Evolutionary conservation across 2,888 invertebrate species (phyloP), one percentile per base, ranked within the genome.

Genomic region (Drosophila paramelanica): DNA sequence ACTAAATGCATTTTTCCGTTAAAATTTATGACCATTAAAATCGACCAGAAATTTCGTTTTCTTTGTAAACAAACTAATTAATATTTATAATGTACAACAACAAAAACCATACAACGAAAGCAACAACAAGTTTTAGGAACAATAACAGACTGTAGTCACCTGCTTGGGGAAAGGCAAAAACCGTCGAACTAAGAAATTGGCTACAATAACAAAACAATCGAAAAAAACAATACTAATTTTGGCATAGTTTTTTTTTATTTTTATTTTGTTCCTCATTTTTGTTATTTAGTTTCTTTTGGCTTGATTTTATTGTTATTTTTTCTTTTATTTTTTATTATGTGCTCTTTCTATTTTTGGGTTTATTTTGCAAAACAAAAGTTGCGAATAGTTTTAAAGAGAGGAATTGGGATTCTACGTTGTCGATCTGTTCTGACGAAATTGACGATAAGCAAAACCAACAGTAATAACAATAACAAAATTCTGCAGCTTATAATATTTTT

Each of bases 31-130:
- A 39, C 43, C 56, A 45, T 71, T 46, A 36, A 77, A 77, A 73
- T 73, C 56, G 64, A 73, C 57, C 73, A 69, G 58, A 76, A 76
- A 61, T 70, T 82, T 79, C 57, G 51, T 50, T 75, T 70, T 70
- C 55, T 62, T 53, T 79, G 86, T 88, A 85, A 85, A 83, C 82
- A 83, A 83, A 85, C 71, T 66, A 79, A 83, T 88, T 79, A 88
- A 79, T 73, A 85, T 85, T 85, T 88, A 81, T 76, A 82, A 77
- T 56, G 67, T 13, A 56, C 67, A 65, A 56, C 39, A 64, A 56
- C 27, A 66, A 56, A 20, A 57, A 8, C 2, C 27, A 31, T 8
- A 31, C 0, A 31, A 31, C 27, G 27, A 31, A 31, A 31, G 38
- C 20, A 47, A 57, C 1, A 55, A 38, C 23, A 39, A 50, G 17